These are phyloP conservation scores for Mizuhopecten yessoensis DNA, from an alignment of 1,140 invertebrate species.

Conservation along the genomic window DNA sequence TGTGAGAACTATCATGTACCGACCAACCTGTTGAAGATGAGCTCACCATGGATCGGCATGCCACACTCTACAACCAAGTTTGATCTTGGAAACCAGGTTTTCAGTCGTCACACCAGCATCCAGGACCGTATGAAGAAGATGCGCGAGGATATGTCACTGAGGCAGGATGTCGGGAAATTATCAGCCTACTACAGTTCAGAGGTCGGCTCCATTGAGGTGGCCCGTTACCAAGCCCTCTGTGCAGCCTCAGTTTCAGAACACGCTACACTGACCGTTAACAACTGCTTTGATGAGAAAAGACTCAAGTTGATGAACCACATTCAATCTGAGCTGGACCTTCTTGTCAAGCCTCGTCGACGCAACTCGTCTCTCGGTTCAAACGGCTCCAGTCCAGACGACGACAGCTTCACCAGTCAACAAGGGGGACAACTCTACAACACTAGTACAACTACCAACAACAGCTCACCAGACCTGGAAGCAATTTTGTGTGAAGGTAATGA, in stretches of 20 bases:
- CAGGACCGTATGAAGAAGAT: constrained; percentile 64
- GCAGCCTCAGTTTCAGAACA: constrained; percentile 52
- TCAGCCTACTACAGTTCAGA: constrained; percentile 63
- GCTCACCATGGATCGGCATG: constrained; percentile 45
- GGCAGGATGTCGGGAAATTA: constrained; percentile 51
- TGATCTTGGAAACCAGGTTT: constrained; percentile 55
- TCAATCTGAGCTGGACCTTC: constrained; percentile 21
- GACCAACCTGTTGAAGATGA: constrained; percentile 61
- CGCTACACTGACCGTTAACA: constrained; percentile 56
- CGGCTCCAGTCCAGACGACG: not conserved
- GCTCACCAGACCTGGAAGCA: not conserved
- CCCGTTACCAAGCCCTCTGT: constrained; percentile 68
- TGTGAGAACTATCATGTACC: constrained; percentile 66
- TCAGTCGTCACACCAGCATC: constrained; percentile 58
- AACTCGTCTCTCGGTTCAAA: not conserved
- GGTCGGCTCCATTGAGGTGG: constrained; percentile 65
- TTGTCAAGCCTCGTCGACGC: not conserved
- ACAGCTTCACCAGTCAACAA: not conserved
- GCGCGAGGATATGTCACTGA: not conserved
- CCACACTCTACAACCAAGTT: constrained; percentile 42
- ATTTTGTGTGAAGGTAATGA: not conserved
- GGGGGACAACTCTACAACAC: constrained; percentile 1
- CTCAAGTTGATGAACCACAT: constrained; percentile 51
- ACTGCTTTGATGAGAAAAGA: constrained; percentile 64
- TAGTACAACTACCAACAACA: not conserved